Percentiles rank a stretch among this genome's conserved stretches.
These are phyloP conservation scores for Penaeus chinensis DNA, from an alignment of 1,140 invertebrate species.

Conservation along the genomic window DNA sequence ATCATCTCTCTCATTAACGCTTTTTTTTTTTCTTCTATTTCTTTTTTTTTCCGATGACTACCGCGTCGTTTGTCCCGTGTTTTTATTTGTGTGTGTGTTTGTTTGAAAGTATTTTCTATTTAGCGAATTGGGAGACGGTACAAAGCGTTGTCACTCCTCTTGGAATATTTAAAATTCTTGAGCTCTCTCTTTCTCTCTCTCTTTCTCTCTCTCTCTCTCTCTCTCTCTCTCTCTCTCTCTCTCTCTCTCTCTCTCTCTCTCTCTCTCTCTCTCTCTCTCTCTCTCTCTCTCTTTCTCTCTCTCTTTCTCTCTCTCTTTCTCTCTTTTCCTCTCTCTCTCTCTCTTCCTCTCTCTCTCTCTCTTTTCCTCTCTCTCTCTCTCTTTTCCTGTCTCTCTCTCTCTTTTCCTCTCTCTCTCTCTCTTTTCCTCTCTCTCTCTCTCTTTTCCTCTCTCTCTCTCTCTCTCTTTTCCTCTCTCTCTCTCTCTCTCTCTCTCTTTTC, in stretches of 20 bases:
- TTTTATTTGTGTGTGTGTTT: too few relatives aligned
- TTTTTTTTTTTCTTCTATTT: background rate
- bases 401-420: background rate
- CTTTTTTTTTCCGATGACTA: background rate
- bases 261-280: constrained; percentile 19
- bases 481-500: background rate
- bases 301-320: constrained; percentile 15
- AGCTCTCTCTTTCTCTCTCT: too few relatives aligned
- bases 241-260: background rate
- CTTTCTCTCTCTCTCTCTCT: too few relatives aligned
- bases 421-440: too few relatives aligned
- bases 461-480: background rate
- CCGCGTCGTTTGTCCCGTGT: too few relatives aligned
- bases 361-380: background rate
- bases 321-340: background rate
- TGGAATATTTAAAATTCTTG: too few relatives aligned
- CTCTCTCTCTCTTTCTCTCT: constrained; percentile 23
- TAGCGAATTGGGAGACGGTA: too few relatives aligned
- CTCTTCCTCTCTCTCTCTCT: background rate
- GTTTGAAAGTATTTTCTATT: too few relatives aligned
- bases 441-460: too few relatives aligned
- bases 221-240: background rate
- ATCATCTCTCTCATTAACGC: background rate
- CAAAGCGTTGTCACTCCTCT: too few relatives aligned
- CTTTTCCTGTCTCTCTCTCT: background rate